Percentiles rank a stretch among this genome's conserved stretches.
Conservation (phyloP, 2,888 invertebrate species). For the Amitus sp. region DNA sequence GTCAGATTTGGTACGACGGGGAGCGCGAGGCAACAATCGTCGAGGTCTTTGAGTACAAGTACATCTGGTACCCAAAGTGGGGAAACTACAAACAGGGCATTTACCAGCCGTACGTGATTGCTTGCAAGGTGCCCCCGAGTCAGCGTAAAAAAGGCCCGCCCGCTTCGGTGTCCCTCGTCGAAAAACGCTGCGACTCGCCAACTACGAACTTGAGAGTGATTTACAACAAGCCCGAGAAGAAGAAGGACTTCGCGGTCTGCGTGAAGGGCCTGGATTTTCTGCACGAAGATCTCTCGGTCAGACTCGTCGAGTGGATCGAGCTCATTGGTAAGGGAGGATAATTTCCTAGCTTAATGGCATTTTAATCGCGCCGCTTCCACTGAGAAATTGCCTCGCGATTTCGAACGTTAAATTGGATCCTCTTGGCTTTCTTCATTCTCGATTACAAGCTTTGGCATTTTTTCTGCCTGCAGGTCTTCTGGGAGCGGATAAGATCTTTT, state of each 20-base stretch:
- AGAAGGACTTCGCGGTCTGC: slow-evolving; percentile 89
- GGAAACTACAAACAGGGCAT: slow-evolving; percentile 92
- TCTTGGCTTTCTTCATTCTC: too few relatives aligned
- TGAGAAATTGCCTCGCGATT: not conserved
- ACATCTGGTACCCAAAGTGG: slow-evolving; percentile 95
- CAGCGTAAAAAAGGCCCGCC: slow-evolving; percentile 78
- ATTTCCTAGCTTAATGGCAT: not conserved
- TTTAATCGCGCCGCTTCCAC: not conserved
- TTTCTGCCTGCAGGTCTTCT: slow-evolving; percentile 68
- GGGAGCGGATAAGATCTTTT: slow-evolving; percentile 91
- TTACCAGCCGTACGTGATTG: slow-evolving; percentile 90
- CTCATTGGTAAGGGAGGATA: slow-evolving; percentile 68
- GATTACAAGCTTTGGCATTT: too few relatives aligned
- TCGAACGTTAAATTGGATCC: not conserved
- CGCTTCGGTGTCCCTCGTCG: slow-evolving; percentile 86
- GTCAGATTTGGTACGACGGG: slow-evolving; percentile 91
- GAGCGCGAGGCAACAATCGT: slow-evolving; percentile 83
- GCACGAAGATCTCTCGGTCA: slow-evolving; percentile 89
- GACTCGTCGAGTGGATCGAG: slow-evolving; percentile 95
- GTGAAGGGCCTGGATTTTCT: slow-evolving; percentile 94
- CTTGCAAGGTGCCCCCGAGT: slow-evolving; percentile 85
- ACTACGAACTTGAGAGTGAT: slow-evolving; percentile 87
- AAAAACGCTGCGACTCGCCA: slow-evolving; percentile 85
- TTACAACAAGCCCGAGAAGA: slow-evolving; percentile 79
- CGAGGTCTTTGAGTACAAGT: slow-evolving; percentile 89